Evolutionary conservation across 2,797 vertebrate genomes (phyloP).

Genomic region (Tamandua tetradactyla): DNA sequence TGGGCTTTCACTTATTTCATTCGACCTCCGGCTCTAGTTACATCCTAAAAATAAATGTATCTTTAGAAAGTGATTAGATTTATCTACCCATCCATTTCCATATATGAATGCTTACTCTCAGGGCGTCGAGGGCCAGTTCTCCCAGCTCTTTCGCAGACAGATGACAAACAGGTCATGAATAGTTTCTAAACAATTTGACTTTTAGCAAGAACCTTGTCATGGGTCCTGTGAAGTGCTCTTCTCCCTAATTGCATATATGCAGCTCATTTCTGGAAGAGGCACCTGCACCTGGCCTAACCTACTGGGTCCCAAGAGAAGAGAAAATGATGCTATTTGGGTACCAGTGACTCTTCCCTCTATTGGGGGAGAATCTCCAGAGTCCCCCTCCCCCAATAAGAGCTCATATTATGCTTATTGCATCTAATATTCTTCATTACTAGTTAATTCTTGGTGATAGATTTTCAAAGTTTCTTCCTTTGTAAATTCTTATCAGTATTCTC

Average conservation of each 20-base stretch:
- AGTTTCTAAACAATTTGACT: background rate
- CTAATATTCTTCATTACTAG: background rate
- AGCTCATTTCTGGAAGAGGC: background rate
- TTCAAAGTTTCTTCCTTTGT: background rate
- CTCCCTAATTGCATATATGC: background rate
- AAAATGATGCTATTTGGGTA: background rate
- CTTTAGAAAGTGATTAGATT: conserved; percentile 8
- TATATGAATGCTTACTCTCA: background rate
- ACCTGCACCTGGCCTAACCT: background rate
- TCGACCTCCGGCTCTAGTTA: background rate
- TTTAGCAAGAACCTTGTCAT: background rate
- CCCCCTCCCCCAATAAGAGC: background rate
- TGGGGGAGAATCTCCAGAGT: background rate
- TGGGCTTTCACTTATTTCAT: background rate
- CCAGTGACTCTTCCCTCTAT: background rate
- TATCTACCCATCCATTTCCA: background rate
- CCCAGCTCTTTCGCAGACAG: background rate
- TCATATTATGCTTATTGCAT: background rate
- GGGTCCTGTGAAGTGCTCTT: background rate
- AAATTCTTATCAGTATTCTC: background rate
- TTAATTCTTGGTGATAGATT: conserved; percentile 3
- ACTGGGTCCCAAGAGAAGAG: background rate
- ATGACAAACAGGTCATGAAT: background rate
- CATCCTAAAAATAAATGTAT: background rate
- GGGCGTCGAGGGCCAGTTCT: background rate